phyloP scores from a whole-genome alignment of 1,140 invertebrate species.

The Coptotermes formosanus region DNA sequence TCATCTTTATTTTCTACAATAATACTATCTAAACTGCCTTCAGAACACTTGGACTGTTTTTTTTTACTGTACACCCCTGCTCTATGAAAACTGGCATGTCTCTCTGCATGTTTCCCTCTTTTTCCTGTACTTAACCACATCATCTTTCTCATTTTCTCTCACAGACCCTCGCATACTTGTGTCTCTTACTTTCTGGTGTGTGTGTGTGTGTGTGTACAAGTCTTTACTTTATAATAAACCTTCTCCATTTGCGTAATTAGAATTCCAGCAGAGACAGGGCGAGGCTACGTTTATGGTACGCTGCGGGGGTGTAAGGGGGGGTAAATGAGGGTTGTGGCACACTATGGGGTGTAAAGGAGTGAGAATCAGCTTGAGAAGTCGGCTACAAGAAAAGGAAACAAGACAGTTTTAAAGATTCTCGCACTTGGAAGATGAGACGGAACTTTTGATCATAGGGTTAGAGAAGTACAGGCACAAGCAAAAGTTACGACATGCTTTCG shows the following conservation, averaged over 20 bases:
- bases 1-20: neutral
- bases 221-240: slow-evolving; percentile 26
- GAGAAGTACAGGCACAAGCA: neutral
- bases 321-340: neutral
- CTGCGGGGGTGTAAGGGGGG: neutral
- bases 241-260: slow-evolving; percentile 26
- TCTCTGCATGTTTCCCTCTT: neutral
- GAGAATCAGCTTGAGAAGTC: neutral
- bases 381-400: neutral
- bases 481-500: neutral
- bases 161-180: neutral
- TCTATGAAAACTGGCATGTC: neutral
- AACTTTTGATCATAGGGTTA: slow-evolving; percentile 15
- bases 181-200: slow-evolving; percentile 4
- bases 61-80: neutral
- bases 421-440: slow-evolving; percentile 8
- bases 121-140: neutral
- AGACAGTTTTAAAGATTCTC: neutral
- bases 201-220: neutral
- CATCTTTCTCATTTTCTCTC: neutral
- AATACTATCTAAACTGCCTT: neutral
- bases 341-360: neutral
- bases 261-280: slow-evolving; percentile 1
- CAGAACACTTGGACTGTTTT: neutral
- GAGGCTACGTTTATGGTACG: neutral